Evolutionary conservation across 2,888 invertebrate genomes (phyloP).

Genomic region (Sturmia bella): DNA sequence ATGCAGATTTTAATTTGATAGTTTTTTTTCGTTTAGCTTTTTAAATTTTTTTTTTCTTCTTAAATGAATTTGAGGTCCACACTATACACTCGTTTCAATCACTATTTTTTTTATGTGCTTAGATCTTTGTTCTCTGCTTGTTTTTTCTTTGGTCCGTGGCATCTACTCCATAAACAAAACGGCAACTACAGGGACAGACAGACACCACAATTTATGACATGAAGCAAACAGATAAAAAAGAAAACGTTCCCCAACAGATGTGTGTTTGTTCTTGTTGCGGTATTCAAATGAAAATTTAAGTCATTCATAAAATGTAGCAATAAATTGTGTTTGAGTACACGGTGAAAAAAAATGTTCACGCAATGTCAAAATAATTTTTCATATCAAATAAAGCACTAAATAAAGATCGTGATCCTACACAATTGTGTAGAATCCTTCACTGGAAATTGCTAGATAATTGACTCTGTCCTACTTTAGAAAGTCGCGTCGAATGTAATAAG

Average conservation of each 20-base stretch:
- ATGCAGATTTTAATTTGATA: slow-evolving; percentile 47
- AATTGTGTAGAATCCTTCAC: too few species aligned
- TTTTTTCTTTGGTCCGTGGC: slow-evolving; percentile 28
- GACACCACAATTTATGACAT: slow-evolving; percentile 55
- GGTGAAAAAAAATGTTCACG: background rate
- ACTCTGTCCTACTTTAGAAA: too few species aligned
- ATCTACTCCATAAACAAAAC: slow-evolving; percentile 61
- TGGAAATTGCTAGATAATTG: too few species aligned
- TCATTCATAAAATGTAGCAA: slow-evolving; percentile 59
- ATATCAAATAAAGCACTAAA: background rate
- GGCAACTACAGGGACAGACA: slow-evolving; percentile 56
- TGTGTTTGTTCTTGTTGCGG: slow-evolving; percentile 17
- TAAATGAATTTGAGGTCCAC: slow-evolving; percentile 60
- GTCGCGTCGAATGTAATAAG: too few species aligned
- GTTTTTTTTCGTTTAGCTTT: slow-evolving; percentile 30
- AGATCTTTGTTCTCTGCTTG: slow-evolving; percentile 42
- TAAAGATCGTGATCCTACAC: too few species aligned
- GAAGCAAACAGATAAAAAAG: slow-evolving; percentile 47
- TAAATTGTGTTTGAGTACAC: slow-evolving; percentile 47
- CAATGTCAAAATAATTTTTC: background rate
- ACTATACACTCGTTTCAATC: slow-evolving; percentile 36
- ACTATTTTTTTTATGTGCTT: slow-evolving; percentile 27
- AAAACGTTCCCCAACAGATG: slow-evolving; percentile 72
- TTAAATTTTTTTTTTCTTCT: background rate
- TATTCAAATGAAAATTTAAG: slow-evolving; percentile 51